Evolutionary conservation across 2,113 vertebrate genomes (phyloP).

Genomic region (Petromus typicus): DNA sequence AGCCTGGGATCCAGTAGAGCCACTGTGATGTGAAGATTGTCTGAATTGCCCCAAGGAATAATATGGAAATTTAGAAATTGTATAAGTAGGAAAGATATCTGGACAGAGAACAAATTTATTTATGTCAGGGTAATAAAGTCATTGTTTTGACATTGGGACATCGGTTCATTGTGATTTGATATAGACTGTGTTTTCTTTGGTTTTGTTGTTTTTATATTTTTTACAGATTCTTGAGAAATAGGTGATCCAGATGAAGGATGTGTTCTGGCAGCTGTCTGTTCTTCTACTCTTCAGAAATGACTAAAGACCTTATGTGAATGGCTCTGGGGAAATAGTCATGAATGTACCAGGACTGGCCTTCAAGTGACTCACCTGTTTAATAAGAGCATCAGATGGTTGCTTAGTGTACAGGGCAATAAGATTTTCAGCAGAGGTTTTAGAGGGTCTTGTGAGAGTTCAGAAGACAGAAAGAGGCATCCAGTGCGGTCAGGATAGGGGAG

Average conservation of each 20-base stretch:
- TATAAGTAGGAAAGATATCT: neutral
- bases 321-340: neutral
- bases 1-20: rapidly evolving
- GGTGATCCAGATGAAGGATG: neutral
- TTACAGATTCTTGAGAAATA: neutral
- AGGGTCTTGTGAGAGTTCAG: neutral
- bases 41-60: neutral
- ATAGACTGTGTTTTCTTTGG: neutral
- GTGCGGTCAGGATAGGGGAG: neutral
- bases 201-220: too few species aligned
- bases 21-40: neutral
- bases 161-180: neutral
- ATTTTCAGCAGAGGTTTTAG: neutral
- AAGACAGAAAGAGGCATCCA: neutral
- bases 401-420: neutral
- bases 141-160: neutral
- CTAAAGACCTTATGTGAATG: neutral
- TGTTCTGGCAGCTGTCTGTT: neutral
- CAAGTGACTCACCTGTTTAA: neutral
- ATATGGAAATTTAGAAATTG: neutral
- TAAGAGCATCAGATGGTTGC: neutral
- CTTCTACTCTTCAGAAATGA: neutral
- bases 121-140: neutral
- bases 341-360: neutral
- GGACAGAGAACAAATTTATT: neutral